Conservation (phyloP, 2,888 invertebrate genomes). For the Nipponacmea schrenckii region DNA sequence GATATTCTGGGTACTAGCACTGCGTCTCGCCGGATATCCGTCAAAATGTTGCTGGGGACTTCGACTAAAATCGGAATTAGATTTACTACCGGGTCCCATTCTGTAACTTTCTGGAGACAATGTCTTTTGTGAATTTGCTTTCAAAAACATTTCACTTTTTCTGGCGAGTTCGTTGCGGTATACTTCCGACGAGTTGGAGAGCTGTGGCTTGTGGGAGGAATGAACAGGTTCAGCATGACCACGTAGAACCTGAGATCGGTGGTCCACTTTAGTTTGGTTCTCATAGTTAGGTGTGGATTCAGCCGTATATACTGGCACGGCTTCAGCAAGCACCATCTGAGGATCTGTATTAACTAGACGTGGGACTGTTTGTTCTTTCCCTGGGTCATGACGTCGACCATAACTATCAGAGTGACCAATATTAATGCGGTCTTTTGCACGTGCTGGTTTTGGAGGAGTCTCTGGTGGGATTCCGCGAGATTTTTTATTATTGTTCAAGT, state of each 20-base stretch:
- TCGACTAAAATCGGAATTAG: conserved; percentile 5
- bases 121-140: not conserved
- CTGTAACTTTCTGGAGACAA: conserved; percentile 2
- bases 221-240: conserved; percentile 42
- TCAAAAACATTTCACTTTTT: conserved; percentile 35
- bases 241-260: conserved; percentile 32
- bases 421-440: not conserved
- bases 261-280: conserved; percentile 52
- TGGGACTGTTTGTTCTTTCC: no score
- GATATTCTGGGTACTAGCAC: conserved; percentile 31
- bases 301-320: conserved; percentile 47
- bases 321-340: conserved; percentile 24
- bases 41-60: not conserved
- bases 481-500: not conserved
- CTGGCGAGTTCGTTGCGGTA: conserved; percentile 34
- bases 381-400: no score
- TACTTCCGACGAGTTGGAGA: conserved; percentile 26
- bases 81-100: not conserved
- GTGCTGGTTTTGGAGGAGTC: not conserved
- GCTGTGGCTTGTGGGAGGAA: conserved; percentile 28
- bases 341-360: not conserved
- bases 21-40: conserved; percentile 19
- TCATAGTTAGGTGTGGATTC: conserved; percentile 53
- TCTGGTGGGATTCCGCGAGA: not conserved
- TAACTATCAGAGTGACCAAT: not conserved